phyloP scores from a whole-genome alignment of 2,797 vertebrate genomes.

The Dipus sagitta region DNA sequence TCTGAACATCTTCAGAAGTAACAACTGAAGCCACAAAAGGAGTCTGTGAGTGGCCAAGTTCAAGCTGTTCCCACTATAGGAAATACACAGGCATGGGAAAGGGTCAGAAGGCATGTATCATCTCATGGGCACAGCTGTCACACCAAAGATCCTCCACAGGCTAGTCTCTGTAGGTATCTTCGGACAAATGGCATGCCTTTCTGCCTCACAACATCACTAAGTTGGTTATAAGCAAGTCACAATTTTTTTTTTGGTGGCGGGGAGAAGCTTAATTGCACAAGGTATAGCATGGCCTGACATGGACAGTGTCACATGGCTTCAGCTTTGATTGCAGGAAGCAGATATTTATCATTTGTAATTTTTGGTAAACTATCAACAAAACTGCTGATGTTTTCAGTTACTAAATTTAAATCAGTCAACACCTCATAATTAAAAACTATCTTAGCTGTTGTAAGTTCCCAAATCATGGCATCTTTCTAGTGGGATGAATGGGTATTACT shows the following conservation, averaged over 20 bases:
- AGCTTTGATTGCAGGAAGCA: not conserved
- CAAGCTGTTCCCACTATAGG: not conserved
- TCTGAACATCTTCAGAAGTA: not conserved
- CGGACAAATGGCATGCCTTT: not conserved
- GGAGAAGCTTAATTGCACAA: not conserved
- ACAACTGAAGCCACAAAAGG: not conserved
- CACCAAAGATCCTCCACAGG: not conserved
- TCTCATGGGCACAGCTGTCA: not conserved
- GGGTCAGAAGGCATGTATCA: not conserved
- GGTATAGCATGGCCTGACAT: not conserved
- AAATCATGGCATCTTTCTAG: slow-evolving; percentile 23
- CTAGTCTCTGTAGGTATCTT: not conserved
- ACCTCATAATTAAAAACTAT: slow-evolving; percentile 39
- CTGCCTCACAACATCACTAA: not conserved
- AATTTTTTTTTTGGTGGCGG: not conserved
- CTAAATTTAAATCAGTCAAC: slow-evolving; percentile 55
- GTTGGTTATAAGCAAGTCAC: slow-evolving; percentile 26
- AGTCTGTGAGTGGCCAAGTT: not conserved
- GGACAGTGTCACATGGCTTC: not conserved
- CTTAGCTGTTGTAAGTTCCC: not conserved
- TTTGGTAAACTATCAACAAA: slow-evolving; percentile 30
- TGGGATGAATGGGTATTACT: slow-evolving; percentile 1
- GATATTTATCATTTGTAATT: slow-evolving; percentile 26
- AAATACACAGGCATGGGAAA: not conserved
- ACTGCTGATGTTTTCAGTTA: slow-evolving; percentile 41